Conservation (phyloP, 2,113 vertebrate species). For the Octodon degus region DNA sequence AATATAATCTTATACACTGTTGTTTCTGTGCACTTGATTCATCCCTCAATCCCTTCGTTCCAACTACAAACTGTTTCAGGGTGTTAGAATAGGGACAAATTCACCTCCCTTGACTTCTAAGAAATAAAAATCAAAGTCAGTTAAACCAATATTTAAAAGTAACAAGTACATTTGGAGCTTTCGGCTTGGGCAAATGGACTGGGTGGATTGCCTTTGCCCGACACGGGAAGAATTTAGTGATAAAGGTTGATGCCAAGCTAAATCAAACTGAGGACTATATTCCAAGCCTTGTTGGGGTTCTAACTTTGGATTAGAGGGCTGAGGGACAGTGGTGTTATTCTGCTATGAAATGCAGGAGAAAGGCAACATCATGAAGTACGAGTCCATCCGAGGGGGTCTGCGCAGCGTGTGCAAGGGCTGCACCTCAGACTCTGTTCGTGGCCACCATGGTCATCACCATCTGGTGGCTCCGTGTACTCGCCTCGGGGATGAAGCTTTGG, state of each 20-base stretch:
- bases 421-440: too few species aligned
- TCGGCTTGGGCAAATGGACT: not conserved
- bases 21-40: not conserved
- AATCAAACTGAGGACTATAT: not conserved
- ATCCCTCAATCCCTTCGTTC: not conserved
- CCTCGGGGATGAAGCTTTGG: not conserved
- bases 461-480: not conserved
- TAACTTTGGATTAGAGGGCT: not conserved
- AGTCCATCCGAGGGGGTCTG: not conserved
- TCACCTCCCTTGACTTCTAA: not conserved
- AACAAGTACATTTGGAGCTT: not conserved
- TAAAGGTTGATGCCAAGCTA: not conserved
- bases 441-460: not conserved
- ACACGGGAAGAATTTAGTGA: fast-evolving
- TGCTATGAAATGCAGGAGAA: not conserved
- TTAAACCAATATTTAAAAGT: not conserved
- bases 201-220: not conserved
- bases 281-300: not conserved
- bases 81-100: not conserved
- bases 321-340: not conserved
- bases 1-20: not conserved
- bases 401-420: not conserved
- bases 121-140: not conserved
- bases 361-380: not conserved
- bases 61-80: not conserved